phyloP scores from a whole-genome alignment of 2,888 invertebrate genomes.

The Amiota mariae region DNA sequence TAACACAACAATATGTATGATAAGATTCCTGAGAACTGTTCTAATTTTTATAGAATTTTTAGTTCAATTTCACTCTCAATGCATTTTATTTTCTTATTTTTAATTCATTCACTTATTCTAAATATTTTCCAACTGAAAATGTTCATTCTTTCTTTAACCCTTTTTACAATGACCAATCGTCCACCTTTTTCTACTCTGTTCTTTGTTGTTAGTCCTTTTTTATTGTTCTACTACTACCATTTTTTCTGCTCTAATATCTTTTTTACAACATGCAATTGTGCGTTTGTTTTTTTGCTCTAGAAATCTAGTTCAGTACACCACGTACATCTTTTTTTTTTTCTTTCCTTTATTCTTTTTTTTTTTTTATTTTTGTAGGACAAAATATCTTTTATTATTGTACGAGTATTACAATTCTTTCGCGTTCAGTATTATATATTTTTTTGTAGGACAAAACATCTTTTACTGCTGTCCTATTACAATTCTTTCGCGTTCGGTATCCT shows the following conservation, averaged over 20 bases:
- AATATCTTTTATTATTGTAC: background rate
- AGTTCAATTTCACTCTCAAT: conserved; percentile 39
- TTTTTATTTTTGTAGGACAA: too few relatives aligned
- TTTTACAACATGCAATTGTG: conserved; percentile 39
- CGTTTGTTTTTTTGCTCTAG: conserved; percentile 47
- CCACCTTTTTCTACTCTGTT: background rate
- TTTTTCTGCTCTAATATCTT: background rate
- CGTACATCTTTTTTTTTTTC: background rate
- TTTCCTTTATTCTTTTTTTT: background rate
- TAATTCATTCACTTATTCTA: background rate
- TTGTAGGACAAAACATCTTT: background rate
- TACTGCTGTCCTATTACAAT: too few relatives aligned
- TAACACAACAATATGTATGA: too few relatives aligned
- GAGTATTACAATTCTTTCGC: too few relatives aligned
- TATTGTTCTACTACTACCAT: background rate
- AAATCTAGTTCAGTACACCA: conserved; percentile 58
- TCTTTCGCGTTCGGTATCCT: background rate
- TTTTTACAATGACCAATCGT: too few relatives aligned
- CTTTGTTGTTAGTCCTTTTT: background rate
- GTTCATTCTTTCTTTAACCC: too few relatives aligned
- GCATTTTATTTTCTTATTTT: background rate
- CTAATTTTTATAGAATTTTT: conserved; percentile 53
- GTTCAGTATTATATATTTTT: background rate
- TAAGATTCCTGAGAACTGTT: conserved; percentile 50
- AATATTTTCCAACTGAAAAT: background rate